Base-by-base conservation (phyloP, 2,888 invertebrate genomes). In the Nipponacmea schrenckii region DNA sequence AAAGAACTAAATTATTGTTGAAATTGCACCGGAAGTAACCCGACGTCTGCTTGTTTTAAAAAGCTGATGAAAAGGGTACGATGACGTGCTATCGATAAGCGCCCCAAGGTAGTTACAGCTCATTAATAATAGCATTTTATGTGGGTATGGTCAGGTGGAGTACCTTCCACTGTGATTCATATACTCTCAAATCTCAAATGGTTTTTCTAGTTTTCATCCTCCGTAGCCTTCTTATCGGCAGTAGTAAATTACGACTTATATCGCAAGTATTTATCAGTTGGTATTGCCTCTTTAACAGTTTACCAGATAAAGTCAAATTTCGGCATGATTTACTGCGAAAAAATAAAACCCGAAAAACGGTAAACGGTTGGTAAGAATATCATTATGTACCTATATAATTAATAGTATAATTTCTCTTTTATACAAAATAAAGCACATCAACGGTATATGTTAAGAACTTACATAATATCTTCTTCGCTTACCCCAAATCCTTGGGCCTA, bases 51-150 rank as follows among this genome's bases (percentile, higher is more conserved):
- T 24, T 24, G 20, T 56, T 56, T 24, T 20, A 24, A 24, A 10
- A 20, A 56, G 56, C 12, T 24, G 56, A 56, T 56, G 56, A 56
- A 56, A 56, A 56, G 56, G 56, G 24, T 24, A 56, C 24, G 20
- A 24, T 56, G 56, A 56, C 56, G 24, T 56, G 56, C 20, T 20
- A 56, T 56, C 56, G 56, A 56, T 56, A 56, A 56, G 56, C 12
- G 24, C 24, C 56, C 56, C 20, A 20, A 24, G 24, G 20, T 24
- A 24, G 56, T 24, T 24, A 56, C 24, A 56, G 20, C 20, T 56
- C 56, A 56, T 20, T 56, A 56, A 56, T 56, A 24, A 56, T 24
- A 24, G 15, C 20, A 56, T 24, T 56, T 20, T 24, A 24, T 20
- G 56, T 24, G 56, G 56, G 24, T 56, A 24, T 56, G 56, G 24